These are phyloP conservation scores for Anguilla pacifica DNA, from an alignment of 2,797 vertebrate species.

Conservation along the genomic window DNA sequence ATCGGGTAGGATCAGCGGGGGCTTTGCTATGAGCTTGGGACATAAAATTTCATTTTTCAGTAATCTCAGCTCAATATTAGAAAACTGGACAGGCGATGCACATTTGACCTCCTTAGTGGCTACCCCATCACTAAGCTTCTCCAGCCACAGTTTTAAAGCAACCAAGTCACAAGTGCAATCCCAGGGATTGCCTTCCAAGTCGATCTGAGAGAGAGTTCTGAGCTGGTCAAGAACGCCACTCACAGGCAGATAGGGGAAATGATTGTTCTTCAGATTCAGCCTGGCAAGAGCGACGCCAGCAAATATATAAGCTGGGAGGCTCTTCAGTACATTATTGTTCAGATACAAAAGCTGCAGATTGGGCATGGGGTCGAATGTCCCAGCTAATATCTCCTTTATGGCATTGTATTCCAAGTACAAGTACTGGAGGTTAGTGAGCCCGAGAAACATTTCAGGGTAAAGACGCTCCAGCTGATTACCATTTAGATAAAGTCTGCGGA, in stretches of 20 bases:
- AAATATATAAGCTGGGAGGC: constrained; percentile 89
- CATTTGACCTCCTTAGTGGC: constrained; percentile 93
- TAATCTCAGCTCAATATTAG: constrained; percentile 88
- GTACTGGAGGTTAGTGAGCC: constrained; percentile 91
- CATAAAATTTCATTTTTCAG: constrained; percentile 96
- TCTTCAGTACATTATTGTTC: constrained; percentile 92
- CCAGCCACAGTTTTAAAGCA: constrained; percentile 94
- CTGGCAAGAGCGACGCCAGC: constrained; percentile 87
- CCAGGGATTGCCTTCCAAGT: constrained; percentile 97
- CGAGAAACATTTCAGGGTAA: constrained; percentile 89
- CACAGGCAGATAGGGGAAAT: constrained; percentile 91
- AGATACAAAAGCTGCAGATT: constrained; percentile 92
- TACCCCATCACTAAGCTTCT: constrained; percentile 90
- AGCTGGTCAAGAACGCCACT: constrained; percentile 93
- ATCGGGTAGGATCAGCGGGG: constrained; percentile 81
- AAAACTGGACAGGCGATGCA: constrained; percentile 92
- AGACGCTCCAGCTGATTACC: constrained; percentile 93
- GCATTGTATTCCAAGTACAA: constrained; percentile 97
- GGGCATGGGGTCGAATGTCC: constrained; percentile 90
- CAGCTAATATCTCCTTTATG: constrained; percentile 87
- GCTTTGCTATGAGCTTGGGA: constrained; percentile 88
- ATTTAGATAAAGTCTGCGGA: constrained; percentile 93
- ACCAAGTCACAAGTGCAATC: constrained; percentile 98
- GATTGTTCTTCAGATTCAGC: constrained; percentile 95
- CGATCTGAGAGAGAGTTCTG: constrained; percentile 90